Percentiles rank a stretch among this genome's conserved stretches.
phyloP scores from a whole-genome alignment of 2,797 vertebrate genomes.

The Gadopsis bispinosus region DNA sequence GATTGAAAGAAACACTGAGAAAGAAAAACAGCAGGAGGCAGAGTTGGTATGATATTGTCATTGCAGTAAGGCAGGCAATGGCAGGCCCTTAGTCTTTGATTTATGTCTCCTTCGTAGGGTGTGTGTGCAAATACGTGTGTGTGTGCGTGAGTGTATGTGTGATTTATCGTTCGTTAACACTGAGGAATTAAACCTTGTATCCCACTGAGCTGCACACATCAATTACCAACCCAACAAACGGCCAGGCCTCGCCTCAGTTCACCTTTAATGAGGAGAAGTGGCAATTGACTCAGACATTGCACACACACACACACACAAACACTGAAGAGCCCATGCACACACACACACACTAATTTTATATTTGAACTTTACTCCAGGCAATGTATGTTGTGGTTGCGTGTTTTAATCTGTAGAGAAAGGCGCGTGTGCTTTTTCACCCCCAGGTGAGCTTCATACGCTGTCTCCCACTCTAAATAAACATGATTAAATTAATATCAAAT shows the following conservation, averaged over 20 bases:
- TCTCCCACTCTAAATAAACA: conserved; percentile 26
- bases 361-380: conserved; percentile 1
- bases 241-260: conserved; percentile 72
- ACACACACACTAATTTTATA: background rate
- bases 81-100: conserved; percentile 78
- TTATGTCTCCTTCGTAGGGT: conserved; percentile 68
- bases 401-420: background rate
- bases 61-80: conserved; percentile 54
- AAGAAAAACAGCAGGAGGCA: conserved; percentile 58
- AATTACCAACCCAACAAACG: conserved; percentile 77
- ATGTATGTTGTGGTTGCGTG: background rate
- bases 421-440: conserved; percentile 2
- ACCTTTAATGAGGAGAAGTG: conserved; percentile 80
- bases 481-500: conserved; percentile 46
- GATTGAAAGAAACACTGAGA: conserved; percentile 58
- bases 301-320: conserved; percentile 1
- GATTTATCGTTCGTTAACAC: conserved; percentile 84
- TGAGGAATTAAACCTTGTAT: conserved; percentile 84
- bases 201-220: conserved; percentile 77
- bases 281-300: conserved; percentile 28
- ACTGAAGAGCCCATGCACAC: background rate
- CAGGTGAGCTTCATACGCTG: conserved; percentile 18
- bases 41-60: conserved; percentile 72
- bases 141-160: conserved; percentile 33
- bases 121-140: conserved; percentile 36